Evolutionary conservation across 2,888 invertebrate genomes (phyloP).

Genomic region (Chrysina gloriosa): DNA sequence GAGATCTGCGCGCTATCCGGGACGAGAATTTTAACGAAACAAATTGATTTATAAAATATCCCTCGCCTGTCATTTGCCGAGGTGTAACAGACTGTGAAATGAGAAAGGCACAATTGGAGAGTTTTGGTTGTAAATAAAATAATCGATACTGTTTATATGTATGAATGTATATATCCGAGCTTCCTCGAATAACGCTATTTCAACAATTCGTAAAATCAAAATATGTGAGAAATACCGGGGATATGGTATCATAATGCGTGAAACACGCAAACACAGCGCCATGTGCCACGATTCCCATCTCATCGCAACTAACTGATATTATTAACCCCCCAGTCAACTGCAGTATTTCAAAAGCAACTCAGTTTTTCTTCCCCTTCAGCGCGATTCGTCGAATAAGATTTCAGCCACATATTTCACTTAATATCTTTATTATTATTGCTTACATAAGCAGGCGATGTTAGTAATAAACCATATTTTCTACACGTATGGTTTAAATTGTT

Average conservation of each 20-base stretch:
- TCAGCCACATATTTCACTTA: slow-evolving; percentile 3
- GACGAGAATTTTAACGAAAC: too few species aligned
- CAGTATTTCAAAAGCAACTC: neutral
- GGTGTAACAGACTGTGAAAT: neutral
- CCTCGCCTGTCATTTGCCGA: neutral
- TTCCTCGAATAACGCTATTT: neutral
- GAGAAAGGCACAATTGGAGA: neutral
- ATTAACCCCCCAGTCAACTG: neutral
- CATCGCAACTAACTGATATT: slow-evolving; percentile 20
- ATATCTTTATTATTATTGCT: slow-evolving; percentile 16
- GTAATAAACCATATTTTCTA: too few species aligned
- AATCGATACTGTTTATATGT: neutral
- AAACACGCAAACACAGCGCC: slow-evolving; percentile 6
- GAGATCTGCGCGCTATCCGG: too few species aligned
- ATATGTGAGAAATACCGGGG: neutral
- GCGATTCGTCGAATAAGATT: neutral
- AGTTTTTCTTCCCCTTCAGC: too few species aligned
- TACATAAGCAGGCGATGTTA: neutral
- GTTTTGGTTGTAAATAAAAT: neutral
- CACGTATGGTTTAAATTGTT: too few species aligned
- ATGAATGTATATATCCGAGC: neutral
- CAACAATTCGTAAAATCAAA: slow-evolving; percentile 17
- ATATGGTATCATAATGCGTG: slow-evolving; percentile 16
- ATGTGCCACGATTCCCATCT: slow-evolving; percentile 13
- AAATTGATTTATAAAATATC: neutral